Evolutionary conservation across 2,888 invertebrate species (phyloP).

Genomic region (Salpingus planirostris): DNA sequence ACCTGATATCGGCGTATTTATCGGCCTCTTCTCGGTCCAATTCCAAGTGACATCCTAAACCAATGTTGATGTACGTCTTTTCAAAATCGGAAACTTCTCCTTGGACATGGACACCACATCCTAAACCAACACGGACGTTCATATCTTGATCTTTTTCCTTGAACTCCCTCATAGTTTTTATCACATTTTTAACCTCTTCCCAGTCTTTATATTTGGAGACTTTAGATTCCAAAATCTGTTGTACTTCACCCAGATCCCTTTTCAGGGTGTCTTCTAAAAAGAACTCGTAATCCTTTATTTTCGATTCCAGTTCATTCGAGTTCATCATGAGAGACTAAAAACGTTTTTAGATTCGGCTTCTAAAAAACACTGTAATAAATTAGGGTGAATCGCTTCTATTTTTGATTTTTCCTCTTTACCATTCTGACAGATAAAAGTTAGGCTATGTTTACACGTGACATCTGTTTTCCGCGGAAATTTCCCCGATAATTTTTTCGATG

Average conservation of each 20-base stretch:
- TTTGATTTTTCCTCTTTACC: too few species aligned
- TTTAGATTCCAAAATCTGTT: conserved; percentile 26
- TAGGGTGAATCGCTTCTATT: too few species aligned
- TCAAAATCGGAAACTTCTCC: conserved; percentile 32
- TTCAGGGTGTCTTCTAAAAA: conserved; percentile 37
- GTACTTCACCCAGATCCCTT: conserved; percentile 33
- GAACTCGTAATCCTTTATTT: conserved; percentile 33
- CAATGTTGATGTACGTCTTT: conserved; percentile 31
- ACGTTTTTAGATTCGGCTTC: too few species aligned
- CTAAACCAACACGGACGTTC: conserved; percentile 24
- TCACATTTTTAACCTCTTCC: conserved; percentile 33
- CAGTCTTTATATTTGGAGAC: conserved; percentile 30
- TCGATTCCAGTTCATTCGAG: too few species aligned
- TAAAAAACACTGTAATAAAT: too few species aligned
- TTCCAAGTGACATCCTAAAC: conserved; percentile 34
- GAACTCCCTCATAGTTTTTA: conserved; percentile 26
- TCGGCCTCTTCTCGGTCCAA: conserved; percentile 38
- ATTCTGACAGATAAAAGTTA: too few species aligned
- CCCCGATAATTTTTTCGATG: too few species aligned
- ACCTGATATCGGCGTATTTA: conserved; percentile 36
- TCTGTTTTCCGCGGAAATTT: too few species aligned
- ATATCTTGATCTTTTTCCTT: conserved; percentile 32
- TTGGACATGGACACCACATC: conserved; percentile 25
- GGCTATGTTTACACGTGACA: too few species aligned
- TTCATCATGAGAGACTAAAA: too few species aligned